These are phyloP conservation scores for Phasianus colchicus DNA, from an alignment of 2,113 vertebrate genomes.

Conservation along the genomic window DNA sequence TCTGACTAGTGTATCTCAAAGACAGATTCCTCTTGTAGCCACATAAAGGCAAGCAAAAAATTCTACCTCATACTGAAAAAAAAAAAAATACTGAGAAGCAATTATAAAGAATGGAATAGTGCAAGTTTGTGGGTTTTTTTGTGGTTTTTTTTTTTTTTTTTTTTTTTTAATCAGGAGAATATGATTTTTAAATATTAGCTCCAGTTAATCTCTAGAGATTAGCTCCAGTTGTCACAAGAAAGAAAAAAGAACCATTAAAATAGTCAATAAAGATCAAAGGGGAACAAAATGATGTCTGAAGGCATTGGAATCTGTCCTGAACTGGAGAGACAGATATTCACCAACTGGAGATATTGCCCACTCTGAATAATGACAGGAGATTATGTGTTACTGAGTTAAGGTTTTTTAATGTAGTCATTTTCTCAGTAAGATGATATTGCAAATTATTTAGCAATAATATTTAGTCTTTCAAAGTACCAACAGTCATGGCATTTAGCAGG, in stretches of 20 bases:
- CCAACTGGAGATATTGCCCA: not conserved
- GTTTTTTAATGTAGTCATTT: constrained; percentile 10
- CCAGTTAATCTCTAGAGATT: constrained; percentile 20
- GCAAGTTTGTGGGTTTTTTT: not conserved
- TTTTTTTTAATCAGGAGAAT: not conserved
- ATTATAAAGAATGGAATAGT: not conserved
- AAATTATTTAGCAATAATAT: not conserved
- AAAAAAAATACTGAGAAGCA: not conserved
- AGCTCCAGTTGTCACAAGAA: constrained; percentile 34
- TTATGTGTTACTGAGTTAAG: not conserved
- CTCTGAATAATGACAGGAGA: not conserved
- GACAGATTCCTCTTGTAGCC: not conserved
- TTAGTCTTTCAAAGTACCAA: not conserved
- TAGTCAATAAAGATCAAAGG: constrained; percentile 35
- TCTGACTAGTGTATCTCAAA: not conserved
- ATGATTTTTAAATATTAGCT: constrained; percentile 31
- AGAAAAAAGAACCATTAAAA: constrained; percentile 35
- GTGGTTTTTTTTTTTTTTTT: not conserved
- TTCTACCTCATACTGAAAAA: not conserved
- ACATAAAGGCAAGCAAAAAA: not conserved
- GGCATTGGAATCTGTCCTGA: not conserved
- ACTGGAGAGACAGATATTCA: not conserved
- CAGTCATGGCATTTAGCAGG: not conserved
- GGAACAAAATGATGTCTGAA: constrained; percentile 13
- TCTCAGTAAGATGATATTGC: not conserved